Conservation (phyloP, 1,140 invertebrate species). For the Proales similis region DNA sequence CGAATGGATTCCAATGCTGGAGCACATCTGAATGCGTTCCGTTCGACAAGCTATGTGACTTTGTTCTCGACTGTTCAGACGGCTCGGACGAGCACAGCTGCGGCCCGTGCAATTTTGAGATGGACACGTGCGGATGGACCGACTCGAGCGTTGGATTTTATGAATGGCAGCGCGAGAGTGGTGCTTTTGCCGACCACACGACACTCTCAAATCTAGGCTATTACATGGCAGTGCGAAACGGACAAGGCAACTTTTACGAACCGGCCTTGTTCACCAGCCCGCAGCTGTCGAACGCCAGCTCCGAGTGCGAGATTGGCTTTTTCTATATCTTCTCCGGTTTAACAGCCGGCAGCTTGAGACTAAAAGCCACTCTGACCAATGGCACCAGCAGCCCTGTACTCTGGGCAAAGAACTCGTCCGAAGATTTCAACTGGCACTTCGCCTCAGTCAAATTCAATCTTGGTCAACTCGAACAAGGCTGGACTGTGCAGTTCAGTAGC, state of each 20-base stretch:
- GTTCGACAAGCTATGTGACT: slow-evolving; percentile 39
- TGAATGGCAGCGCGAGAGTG: slow-evolving; percentile 57
- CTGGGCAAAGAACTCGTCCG: not conserved
- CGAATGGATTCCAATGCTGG: slow-evolving; percentile 15
- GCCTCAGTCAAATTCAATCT: slow-evolving; percentile 8
- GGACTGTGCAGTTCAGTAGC: no score
- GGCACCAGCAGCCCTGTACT: not conserved
- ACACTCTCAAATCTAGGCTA: slow-evolving; percentile 39
- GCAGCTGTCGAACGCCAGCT: slow-evolving; percentile 41
- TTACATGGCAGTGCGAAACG: slow-evolving; percentile 44
- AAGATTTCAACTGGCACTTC: slow-evolving; percentile 6
- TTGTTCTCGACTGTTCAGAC: slow-evolving; percentile 43
- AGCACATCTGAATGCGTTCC: slow-evolving; percentile 42
- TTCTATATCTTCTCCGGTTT: slow-evolving; percentile 40
- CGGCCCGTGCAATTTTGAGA: slow-evolving; percentile 47
- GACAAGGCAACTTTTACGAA: slow-evolving; percentile 43
- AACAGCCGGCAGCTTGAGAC: not conserved
- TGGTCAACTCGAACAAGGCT: no score
- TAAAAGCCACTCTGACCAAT: not conserved
- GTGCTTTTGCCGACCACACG: slow-evolving; percentile 51
- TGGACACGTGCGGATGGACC: slow-evolving; percentile 38
- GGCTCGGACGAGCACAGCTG: slow-evolving; percentile 45
- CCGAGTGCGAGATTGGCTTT: slow-evolving; percentile 41
- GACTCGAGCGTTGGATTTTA: slow-evolving; percentile 37
- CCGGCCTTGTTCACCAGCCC: slow-evolving; percentile 44